Evolutionary conservation across 2,888 invertebrate species (phyloP).

Genomic region (Embidobia sp.): DNA sequence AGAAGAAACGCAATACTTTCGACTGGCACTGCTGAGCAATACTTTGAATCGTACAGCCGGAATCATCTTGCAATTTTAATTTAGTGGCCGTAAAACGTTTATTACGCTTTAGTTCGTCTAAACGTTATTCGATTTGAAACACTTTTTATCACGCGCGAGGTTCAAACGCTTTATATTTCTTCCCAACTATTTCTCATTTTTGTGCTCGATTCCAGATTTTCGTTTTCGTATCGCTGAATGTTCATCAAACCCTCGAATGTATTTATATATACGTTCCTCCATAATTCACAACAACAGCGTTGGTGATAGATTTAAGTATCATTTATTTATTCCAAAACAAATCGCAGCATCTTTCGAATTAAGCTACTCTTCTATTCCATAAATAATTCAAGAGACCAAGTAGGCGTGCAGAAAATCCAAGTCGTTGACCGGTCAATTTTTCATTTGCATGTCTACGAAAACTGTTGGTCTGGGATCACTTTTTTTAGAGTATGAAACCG

Average conservation of each 20-base stretch:
- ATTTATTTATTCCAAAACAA: background rate
- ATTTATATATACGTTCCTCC: no score
- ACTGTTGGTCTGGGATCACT: background rate
- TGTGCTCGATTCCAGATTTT: background rate
- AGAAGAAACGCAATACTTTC: slow-evolving; percentile 8
- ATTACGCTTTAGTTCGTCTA: slow-evolving; percentile 15
- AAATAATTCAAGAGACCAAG: slow-evolving; percentile 19
- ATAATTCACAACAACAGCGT: background rate
- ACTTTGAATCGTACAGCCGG: slow-evolving; percentile 8
- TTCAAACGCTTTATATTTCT: no score
- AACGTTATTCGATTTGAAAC: background rate
- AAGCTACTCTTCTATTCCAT: background rate
- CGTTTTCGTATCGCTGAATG: no score
- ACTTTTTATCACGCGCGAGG: slow-evolving; percentile 4
- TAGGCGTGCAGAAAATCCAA: slow-evolving; percentile 16
- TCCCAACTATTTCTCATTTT: background rate
- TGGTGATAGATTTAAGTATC: background rate
- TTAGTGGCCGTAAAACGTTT: slow-evolving; percentile 22
- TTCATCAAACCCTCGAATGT: no score
- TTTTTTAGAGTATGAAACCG: no score
- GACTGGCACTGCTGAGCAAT: background rate
- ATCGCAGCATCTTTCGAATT: background rate
- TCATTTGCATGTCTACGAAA: slow-evolving; percentile 19
- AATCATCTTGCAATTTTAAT: slow-evolving; percentile 34
- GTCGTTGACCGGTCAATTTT: slow-evolving; percentile 4